Evolutionary conservation across 2,113 vertebrate species (phyloP).

Genomic region (Pitta sordida): DNA sequence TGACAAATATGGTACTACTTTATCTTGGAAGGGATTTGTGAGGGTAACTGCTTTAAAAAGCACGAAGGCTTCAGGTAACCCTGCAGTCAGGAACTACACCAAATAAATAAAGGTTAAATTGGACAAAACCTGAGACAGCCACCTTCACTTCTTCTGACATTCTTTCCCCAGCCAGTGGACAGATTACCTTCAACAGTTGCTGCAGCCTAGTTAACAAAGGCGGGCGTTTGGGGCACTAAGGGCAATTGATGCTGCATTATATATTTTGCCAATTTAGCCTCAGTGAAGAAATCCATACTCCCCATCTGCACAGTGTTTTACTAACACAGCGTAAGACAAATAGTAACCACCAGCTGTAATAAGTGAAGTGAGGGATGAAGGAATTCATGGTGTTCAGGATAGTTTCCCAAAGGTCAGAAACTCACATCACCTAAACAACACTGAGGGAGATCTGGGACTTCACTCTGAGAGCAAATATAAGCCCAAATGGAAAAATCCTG

Average conservation of each 20-base stretch:
- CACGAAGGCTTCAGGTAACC: neutral
- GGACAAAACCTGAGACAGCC: conserved; percentile 3
- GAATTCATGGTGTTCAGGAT: conserved; percentile 42
- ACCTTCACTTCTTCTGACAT: neutral
- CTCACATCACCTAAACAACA: conserved; percentile 16
- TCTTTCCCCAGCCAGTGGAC: neutral
- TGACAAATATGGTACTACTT: neutral
- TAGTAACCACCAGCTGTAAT: conserved; percentile 44
- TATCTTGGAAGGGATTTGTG: neutral
- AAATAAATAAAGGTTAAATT: conserved; percentile 25
- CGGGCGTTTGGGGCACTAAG: conserved; percentile 36
- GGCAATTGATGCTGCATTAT: conserved; percentile 57
- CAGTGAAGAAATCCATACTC: conserved; percentile 59
- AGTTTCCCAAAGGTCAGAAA: conserved; percentile 54
- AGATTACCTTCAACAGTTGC: neutral
- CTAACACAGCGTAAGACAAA: conserved; percentile 59
- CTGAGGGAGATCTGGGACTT: conserved; percentile 3
- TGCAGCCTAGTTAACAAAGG: conserved; percentile 39
- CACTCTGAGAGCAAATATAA: conserved; percentile 25
- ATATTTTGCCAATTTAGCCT: conserved; percentile 61
- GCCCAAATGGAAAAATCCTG: conserved; percentile 19
- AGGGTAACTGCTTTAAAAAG: neutral
- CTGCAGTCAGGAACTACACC: neutral
- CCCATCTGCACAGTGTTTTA: conserved; percentile 44
- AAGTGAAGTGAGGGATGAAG: conserved; percentile 48